Evolutionary conservation across 1,140 invertebrate species (phyloP).

Genomic region (Myzus persicae): DNA sequence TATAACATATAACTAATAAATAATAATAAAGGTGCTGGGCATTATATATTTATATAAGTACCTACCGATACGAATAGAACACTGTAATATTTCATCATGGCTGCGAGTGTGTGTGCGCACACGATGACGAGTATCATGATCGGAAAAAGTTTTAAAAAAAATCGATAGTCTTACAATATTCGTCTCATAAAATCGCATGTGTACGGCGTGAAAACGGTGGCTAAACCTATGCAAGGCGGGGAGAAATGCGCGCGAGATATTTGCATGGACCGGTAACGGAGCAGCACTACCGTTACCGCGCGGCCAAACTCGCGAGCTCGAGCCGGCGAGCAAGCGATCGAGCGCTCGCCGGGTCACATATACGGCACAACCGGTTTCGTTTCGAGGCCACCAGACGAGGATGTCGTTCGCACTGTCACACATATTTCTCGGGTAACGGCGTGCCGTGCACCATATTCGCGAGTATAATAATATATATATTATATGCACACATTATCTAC

Average conservation of each 20-base stretch:
- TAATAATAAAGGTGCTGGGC: no score
- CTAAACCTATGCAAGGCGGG: not conserved
- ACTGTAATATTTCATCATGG: not conserved
- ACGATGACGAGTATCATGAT: not conserved
- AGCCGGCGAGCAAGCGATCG: not conserved
- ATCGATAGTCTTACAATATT: not conserved
- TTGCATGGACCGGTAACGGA: slow-evolving; percentile 51
- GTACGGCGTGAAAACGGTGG: not conserved
- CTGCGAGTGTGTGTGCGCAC: not conserved
- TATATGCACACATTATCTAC: not conserved
- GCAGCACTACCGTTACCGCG: slow-evolving; percentile 44
- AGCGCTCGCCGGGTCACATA: slow-evolving; percentile 40
- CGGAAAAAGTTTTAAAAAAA: not conserved
- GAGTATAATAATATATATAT: no score
- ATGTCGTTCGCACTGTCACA: slow-evolving; percentile 53
- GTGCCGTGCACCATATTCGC: slow-evolving; percentile 44
- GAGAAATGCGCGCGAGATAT: not conserved
- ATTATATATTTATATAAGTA: no score
- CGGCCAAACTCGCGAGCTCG: slow-evolving; percentile 3
- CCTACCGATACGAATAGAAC: not conserved
- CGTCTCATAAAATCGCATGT: not conserved
- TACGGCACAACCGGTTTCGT: slow-evolving; percentile 55
- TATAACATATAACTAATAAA: no score
- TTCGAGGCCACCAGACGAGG: slow-evolving; percentile 58
- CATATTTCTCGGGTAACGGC: slow-evolving; percentile 40